Conservation (phyloP, 2,113 vertebrate genomes). For the Dicerorhinus sumatrensis region DNA sequence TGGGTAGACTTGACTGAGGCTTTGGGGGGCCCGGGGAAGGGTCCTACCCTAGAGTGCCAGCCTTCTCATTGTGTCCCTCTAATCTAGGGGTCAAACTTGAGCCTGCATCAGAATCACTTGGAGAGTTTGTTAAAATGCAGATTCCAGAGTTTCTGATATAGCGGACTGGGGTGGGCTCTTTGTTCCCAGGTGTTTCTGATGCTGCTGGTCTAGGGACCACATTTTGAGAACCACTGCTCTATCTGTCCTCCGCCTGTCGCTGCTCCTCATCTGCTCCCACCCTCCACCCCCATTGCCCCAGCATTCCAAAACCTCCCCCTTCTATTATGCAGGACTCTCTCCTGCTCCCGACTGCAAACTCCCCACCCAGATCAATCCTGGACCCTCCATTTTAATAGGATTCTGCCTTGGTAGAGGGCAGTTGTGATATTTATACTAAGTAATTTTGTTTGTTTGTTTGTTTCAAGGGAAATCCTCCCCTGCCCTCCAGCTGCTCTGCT, state of each 20-base stretch:
- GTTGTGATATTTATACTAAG: background rate
- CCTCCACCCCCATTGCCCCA: background rate
- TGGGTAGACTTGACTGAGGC: background rate
- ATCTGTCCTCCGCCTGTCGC: background rate
- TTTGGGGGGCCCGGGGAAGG: rapidly evolving
- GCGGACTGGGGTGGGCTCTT: background rate
- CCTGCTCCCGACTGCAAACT: background rate
- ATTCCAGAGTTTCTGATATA: background rate
- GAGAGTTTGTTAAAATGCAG: background rate
- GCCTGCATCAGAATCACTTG: background rate
- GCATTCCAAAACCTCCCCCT: background rate
- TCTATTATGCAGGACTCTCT: background rate
- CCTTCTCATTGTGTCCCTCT: background rate
- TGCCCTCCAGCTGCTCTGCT: background rate
- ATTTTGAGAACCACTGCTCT: background rate
- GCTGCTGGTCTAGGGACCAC: background rate
- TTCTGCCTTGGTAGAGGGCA: background rate
- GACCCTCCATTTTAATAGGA: background rate
- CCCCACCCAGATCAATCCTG: background rate
- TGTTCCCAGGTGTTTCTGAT: background rate
- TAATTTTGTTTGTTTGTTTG: background rate
- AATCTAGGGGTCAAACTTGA: background rate
- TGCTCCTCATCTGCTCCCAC: background rate
- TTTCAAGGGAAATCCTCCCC: background rate
- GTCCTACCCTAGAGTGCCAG: background rate